Base-by-base conservation (phyloP, 2,113 vertebrate species). In the Copsychus sechellarum region DNA sequence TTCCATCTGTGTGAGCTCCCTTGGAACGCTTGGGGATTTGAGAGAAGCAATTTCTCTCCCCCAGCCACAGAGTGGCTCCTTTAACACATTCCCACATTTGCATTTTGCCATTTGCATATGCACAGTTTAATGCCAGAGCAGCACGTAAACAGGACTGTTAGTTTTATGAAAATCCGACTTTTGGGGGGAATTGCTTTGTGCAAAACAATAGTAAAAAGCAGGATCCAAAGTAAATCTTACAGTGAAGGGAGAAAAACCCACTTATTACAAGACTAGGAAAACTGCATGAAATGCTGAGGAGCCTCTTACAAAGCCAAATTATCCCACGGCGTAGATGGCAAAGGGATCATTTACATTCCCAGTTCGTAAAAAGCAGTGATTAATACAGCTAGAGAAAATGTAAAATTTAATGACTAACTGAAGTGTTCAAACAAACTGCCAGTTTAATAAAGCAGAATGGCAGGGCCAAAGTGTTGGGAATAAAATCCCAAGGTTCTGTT, bases 301-400 rank as follows among this genome's bases (percentile, higher is more conserved):
- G 48, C 51, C 53, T 74, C 90, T 88, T 62, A 57, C 43, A 66
- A 70, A 93, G 38, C 70, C 61, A 95, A 95, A 90, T 81, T 81
- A 86, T 70, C 70, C 71, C 85, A 69, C 0, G 0, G 65, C 0
- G 3, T 60, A 24, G 85, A 88, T 36, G 73, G 87, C 87, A 81
- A 92, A 94, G 85, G 76, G 64, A 91, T 92, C 88, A 88, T 95
- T 96, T 83, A 74, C 85, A 83, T 81, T 92, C 85, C 76, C 57
- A 34, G 25, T 95, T 67, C 1, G 11, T 92, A 94, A 96, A 92
- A 93, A 81, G 69, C 34, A 64, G 72, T 53, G 83, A 95, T 78
- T 92, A 95, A 96, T 93, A 86, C 45, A 86, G 90, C 80, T 20
- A 74, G 72, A 94, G 72, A 92, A 94, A 93, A 94, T 86, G 85